A percentile compares a stretch with the other conserved stretches of the same genome.
Conservation (phyloP, 1,140 invertebrate genomes). For the Tachypleus tridentatus region DNA sequence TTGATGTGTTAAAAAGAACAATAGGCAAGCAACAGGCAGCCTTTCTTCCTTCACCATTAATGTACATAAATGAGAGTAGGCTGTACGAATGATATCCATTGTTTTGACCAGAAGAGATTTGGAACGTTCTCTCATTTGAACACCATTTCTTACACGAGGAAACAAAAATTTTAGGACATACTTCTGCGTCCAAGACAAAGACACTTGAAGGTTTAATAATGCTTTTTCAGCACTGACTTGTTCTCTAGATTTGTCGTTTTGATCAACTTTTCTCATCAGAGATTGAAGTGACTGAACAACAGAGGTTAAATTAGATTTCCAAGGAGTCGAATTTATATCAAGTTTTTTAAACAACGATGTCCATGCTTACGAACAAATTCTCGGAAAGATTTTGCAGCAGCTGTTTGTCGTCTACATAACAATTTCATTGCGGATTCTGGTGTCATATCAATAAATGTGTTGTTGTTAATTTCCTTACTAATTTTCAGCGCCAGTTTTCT, state of each 20-base stretch:
- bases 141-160: no score
- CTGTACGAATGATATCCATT: constrained; percentile 47
- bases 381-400: not conserved
- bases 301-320: not conserved
- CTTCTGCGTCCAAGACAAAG: no score
- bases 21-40: constrained; percentile 49
- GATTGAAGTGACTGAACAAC: constrained; percentile 4
- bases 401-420: no score
- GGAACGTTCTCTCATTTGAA: not conserved
- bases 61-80: constrained; percentile 43
- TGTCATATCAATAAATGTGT: no score
- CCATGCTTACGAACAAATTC: constrained; percentile 3
- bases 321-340: constrained; percentile 7
- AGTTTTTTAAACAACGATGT: constrained; percentile 11
- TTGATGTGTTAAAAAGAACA: constrained; percentile 53
- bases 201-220: no score
- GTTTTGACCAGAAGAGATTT: constrained; percentile 27
- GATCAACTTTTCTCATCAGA: no score
- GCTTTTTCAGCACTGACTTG: no score
- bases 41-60: constrained; percentile 46
- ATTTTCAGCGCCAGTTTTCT: no score
- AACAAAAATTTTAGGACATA: no score
- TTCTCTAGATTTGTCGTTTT: no score
- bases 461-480: no score
- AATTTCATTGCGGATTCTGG: no score